Evolutionary conservation across 2,113 vertebrate genomes (phyloP), one percentile per base, ranked within the genome.

Genomic region (Phodopus roborovskii): DNA sequence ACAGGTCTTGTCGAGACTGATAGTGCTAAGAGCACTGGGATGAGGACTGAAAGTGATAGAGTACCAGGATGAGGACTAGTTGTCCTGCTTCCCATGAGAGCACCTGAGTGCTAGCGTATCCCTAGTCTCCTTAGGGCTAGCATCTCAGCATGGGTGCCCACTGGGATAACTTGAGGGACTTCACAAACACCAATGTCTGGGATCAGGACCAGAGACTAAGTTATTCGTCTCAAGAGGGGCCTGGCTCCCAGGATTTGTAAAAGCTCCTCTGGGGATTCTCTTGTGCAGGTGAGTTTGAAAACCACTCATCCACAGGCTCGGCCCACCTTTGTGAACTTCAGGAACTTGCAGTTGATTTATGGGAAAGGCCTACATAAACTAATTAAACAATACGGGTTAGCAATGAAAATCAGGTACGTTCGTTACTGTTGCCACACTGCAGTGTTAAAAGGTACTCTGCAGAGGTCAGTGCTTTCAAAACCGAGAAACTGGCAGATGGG

Each of bases 341-440:
- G 79, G 74, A 64, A 95, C 58, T 90, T 74, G 22, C 0, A 88
- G 16, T 79, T 70, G 17, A 75, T 81, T 95, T 94, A 36, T 70
- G 33, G 90, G 62, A 73, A 92, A 93, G 42, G 75, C 7, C 64
- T 84, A 71, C 62, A 62, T 60, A 48, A 96, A 48, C 22, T 33
- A 78, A 16, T 87, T 39, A 79, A 94, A 24, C 26, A 75, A 24
- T 39, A 56, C 71, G 22, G 79, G 60, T 91, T 78, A 68, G 86
- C 36, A 82, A 66, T 77, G 95, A 91, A 96, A 94, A 88, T 64
- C 58, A 92, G 85, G 5, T 15, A 88, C 85, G 24, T 83, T 64
- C 82, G 75, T 62, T 30, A n/a, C 39, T 30, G 16, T 30, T 66
- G 26, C 2, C 62, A 20, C 30, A 62, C 75, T 64, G 22, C 5